Percentiles rank a stretch among this genome's conserved stretches.
These are phyloP conservation scores for Heterotilapia buettikoferi DNA, from an alignment of 2,113 vertebrate species.

Conservation along the genomic window DNA sequence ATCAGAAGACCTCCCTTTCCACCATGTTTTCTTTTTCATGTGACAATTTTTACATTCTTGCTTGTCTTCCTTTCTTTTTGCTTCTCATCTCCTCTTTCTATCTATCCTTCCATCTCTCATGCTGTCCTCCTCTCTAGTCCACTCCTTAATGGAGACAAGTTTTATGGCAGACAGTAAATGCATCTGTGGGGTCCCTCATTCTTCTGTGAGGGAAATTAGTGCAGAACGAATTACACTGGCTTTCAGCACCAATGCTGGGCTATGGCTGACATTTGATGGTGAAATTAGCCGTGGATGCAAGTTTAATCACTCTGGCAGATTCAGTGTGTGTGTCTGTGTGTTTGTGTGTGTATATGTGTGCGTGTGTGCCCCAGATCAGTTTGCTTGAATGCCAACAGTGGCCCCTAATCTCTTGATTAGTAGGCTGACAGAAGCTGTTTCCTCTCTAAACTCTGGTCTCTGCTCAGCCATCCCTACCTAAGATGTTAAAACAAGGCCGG, in stretches of 20 bases:
- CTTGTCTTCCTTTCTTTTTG: constrained; percentile 37
- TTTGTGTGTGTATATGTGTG: not conserved
- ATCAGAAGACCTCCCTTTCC: not conserved
- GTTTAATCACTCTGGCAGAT: constrained; percentile 60
- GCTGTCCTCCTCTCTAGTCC: constrained; percentile 22
- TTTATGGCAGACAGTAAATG: constrained; percentile 66
- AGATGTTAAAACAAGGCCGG: constrained; percentile 38
- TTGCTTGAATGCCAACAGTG: constrained; percentile 59
- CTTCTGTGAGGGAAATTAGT: constrained; percentile 63
- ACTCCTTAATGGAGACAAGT: constrained; percentile 60
- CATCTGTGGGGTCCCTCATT: constrained; percentile 55
- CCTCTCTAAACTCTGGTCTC: constrained; percentile 50
- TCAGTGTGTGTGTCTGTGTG: not conserved
- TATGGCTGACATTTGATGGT: constrained; percentile 69
- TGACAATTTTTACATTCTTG: not conserved
- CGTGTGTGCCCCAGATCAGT: constrained; percentile 49
- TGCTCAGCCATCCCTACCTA: constrained; percentile 51
- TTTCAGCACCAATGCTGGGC: constrained; percentile 41
- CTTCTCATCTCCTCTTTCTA: not conserved
- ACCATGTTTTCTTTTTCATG: not conserved
- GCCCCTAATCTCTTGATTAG: constrained; percentile 75
- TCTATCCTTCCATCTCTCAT: not conserved
- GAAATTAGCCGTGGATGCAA: constrained; percentile 64
- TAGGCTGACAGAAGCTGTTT: constrained; percentile 65
- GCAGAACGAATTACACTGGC: constrained; percentile 55